Conservation (phyloP, 2,113 vertebrate genomes). For the Sciurus niger region DNA sequence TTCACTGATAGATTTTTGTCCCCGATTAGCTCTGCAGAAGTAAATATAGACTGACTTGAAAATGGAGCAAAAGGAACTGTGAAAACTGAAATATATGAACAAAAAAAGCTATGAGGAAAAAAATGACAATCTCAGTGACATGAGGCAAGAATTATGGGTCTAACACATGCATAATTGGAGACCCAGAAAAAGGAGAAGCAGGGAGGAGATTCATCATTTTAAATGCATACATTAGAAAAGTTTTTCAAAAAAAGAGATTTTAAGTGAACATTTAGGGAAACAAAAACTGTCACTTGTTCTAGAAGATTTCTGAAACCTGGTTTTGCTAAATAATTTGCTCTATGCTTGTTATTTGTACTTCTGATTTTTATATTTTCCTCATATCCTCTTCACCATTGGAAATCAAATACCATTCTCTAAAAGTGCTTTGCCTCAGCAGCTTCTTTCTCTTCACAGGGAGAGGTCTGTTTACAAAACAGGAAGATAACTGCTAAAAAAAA, state of each 20-base stretch:
- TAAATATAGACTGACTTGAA: background rate
- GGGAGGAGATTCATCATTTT: conserved; percentile 2
- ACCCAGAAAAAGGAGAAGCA: background rate
- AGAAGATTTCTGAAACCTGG: background rate
- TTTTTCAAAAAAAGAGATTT: background rate
- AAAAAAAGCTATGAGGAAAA: background rate
- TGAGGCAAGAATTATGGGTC: background rate
- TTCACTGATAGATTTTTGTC: background rate
- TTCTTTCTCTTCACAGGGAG: conserved; percentile 44
- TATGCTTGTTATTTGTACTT: background rate
- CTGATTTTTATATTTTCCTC: background rate
- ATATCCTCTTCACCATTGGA: conserved; percentile 60
- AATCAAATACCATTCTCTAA: conserved; percentile 39
- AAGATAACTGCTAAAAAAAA: background rate
- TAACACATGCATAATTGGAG: background rate
- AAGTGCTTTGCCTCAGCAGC: conserved; percentile 46
- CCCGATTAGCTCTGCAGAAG: background rate
- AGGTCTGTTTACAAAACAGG: conserved; percentile 22
- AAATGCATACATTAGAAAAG: background rate
- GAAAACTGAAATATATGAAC: background rate
- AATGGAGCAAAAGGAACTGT: background rate
- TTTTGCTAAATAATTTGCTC: background rate
- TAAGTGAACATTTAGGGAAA: conserved; percentile 17
- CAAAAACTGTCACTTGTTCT: background rate
- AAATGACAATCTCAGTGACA: background rate